Conservation (phyloP, 2,888 invertebrate species). For the Euspilapteryx auroguttella region DNA sequence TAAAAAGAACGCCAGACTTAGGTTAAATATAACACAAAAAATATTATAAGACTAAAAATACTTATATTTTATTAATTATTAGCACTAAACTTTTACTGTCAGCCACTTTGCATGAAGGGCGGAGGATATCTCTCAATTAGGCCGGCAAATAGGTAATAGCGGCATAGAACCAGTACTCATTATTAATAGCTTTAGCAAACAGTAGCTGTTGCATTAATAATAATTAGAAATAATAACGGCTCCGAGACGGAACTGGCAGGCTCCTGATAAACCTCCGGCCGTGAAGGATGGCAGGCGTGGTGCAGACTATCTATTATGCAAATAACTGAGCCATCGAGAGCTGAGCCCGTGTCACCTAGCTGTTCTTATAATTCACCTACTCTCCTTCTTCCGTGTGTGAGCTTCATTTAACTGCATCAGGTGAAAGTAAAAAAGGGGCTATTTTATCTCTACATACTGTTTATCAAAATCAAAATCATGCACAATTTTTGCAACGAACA, state of each 20-base stretch:
- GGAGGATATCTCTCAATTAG: no score
- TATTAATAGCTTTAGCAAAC: no score
- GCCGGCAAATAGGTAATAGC: no score
- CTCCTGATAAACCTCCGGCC: slow-evolving; percentile 15
- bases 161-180: no score
- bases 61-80: no score
- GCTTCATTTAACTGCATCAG: background rate
- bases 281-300: slow-evolving; percentile 8
- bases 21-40: no score
- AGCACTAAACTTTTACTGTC: no score
- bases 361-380: slow-evolving; percentile 11
- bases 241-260: slow-evolving; percentile 14
- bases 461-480: no score
- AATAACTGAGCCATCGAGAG: slow-evolving; percentile 9
- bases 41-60: no score
- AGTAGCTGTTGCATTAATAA: slow-evolving; percentile 11
- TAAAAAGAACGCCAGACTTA: no score
- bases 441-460: background rate
- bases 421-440: background rate
- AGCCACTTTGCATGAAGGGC: no score
- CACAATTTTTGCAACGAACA: no score
- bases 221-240: slow-evolving; percentile 19
- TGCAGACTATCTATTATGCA: slow-evolving; percentile 16
- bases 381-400: background rate
- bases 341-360: slow-evolving; percentile 11